Evolutionary conservation across 2,113 vertebrate genomes (phyloP).

Genomic region (Actenoides hombroni): DNA sequence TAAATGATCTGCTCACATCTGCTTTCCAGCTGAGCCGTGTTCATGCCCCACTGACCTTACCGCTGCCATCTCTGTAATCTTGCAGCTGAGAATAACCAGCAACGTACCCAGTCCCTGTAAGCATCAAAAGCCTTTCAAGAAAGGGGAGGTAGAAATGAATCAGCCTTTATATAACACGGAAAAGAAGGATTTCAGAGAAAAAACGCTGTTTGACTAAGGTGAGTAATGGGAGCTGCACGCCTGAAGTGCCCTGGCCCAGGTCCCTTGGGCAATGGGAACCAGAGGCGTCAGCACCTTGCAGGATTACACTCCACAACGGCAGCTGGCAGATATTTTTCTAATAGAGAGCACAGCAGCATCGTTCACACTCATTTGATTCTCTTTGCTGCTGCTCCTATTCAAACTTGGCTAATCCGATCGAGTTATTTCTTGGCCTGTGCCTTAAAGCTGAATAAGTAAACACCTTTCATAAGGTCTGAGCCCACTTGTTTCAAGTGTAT

Average conservation of each 20-base stretch:
- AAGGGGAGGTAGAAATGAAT: not conserved
- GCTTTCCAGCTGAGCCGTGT: conserved; percentile 50
- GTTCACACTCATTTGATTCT: conserved; percentile 35
- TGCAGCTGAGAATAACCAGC: conserved; percentile 46
- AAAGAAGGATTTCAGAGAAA: conserved; percentile 32
- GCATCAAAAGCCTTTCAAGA: not conserved
- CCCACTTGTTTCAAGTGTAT: conserved; percentile 11
- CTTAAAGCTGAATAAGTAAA: conserved; percentile 58
- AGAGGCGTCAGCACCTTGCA: not conserved
- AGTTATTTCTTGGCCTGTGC: conserved; percentile 53
- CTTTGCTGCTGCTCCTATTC: conserved; percentile 51
- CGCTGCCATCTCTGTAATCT: conserved; percentile 42
- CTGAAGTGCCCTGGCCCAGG: not conserved
- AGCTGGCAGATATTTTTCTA: conserved; percentile 42
- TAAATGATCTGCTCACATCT: conserved; percentile 59
- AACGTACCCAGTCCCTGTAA: not conserved
- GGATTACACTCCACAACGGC: not conserved
- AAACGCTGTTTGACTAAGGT: not conserved
- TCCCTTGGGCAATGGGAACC: not conserved
- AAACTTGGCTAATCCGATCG: conserved; percentile 51
- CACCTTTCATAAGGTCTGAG: conserved; percentile 50
- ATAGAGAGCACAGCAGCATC: not conserved
- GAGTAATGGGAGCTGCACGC: not conserved
- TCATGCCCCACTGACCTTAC: conserved; percentile 60
- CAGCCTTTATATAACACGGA: conserved; percentile 15